Conservation (phyloP, 1,140 invertebrate genomes). For the Fopius arisanus region DNA sequence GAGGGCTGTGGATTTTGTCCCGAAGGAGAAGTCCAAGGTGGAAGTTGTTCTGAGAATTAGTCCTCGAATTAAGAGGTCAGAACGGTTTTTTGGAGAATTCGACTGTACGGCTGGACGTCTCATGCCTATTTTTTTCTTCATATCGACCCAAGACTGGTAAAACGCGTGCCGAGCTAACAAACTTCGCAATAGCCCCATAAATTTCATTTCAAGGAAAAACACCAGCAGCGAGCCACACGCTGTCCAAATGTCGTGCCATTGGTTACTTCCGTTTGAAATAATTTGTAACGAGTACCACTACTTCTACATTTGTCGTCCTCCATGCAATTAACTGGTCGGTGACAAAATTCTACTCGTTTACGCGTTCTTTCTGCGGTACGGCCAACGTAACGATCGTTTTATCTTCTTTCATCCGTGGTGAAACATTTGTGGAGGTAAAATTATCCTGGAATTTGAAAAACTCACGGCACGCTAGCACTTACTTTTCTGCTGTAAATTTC, state of each 20-base stretch:
- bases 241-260: slow-evolving; percentile 48
- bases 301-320: slow-evolving; percentile 21
- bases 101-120: neutral
- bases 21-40: slow-evolving; percentile 16
- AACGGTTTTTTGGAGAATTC: neutral
- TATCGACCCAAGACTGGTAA: neutral
- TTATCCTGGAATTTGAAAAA: slow-evolving; percentile 35
- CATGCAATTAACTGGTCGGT: slow-evolving; percentile 35
- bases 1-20: neutral
- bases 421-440: neutral
- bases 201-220: slow-evolving; percentile 33
- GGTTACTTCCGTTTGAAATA: slow-evolving; percentile 34
- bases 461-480: slow-evolving; percentile 10
- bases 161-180: slow-evolving; percentile 9
- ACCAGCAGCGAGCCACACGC: slow-evolving; percentile 30
- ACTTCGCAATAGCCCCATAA: slow-evolving; percentile 33
- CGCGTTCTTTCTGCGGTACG: neutral
- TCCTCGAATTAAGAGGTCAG: neutral
- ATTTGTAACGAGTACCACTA: slow-evolving; percentile 36
- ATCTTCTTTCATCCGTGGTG: neutral
- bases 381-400: neutral
- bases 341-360: slow-evolving; percentile 30
- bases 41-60: neutral
- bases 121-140: neutral
- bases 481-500: neutral